These are phyloP conservation scores for Naja naja DNA, from an alignment of 2,113 vertebrate genomes.

Conservation along the genomic window DNA sequence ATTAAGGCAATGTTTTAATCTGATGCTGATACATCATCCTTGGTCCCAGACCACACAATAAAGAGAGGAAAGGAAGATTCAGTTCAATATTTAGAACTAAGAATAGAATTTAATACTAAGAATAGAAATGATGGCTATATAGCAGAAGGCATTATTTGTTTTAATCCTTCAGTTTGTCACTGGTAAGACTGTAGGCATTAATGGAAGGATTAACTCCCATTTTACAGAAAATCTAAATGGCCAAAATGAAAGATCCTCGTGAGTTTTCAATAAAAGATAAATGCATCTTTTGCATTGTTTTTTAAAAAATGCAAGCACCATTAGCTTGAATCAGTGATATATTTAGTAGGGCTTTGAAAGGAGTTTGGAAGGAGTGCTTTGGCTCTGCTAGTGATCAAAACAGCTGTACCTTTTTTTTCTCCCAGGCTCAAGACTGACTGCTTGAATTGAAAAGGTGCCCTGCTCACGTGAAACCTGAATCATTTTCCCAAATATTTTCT, in stretches of 20 bases:
- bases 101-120: background rate
- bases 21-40: background rate
- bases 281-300: background rate
- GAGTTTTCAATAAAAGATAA: background rate
- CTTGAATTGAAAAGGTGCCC: background rate
- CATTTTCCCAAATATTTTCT: background rate
- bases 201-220: background rate
- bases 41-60: background rate
- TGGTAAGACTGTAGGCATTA: background rate
- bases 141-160: background rate
- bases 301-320: background rate
- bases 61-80: background rate
- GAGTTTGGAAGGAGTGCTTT: background rate
- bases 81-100: slow-evolving; percentile 26
- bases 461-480: background rate
- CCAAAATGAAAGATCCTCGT: background rate
- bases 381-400: background rate
- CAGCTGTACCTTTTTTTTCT: background rate
- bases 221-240: background rate
- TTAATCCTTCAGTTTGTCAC: background rate
- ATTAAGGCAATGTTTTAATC: slow-evolving; percentile 28
- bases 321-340: background rate
- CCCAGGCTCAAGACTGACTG: background rate
- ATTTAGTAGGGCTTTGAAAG: background rate
- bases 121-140: background rate